phyloP scores from a whole-genome alignment of 2,888 invertebrate species.

The Liodrosophila aerea region DNA sequence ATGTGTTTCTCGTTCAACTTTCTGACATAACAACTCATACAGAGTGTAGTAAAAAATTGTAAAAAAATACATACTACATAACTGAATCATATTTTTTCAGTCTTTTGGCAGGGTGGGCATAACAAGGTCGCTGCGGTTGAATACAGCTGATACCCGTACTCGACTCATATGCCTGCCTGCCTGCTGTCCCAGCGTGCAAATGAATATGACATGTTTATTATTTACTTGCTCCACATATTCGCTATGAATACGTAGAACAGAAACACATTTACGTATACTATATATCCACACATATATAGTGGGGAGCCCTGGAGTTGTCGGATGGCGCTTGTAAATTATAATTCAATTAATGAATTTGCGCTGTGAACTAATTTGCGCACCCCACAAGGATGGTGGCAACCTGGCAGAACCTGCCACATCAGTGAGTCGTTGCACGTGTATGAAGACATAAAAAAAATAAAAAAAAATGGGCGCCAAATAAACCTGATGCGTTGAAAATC shows the following conservation, averaged over 20 bases:
- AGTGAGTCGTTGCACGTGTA: conserved; percentile 25
- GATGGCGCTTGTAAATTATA: conserved; percentile 61
- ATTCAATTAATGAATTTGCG: conserved; percentile 72
- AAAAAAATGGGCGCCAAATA: conserved; percentile 1
- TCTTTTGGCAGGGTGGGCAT: conserved; percentile 19
- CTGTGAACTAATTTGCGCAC: conserved; percentile 61
- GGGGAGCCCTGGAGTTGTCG: conserved; percentile 7
- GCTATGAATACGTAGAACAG: not conserved
- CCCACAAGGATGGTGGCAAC: conserved; percentile 4
- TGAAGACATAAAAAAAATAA: not conserved
- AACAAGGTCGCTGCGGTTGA: conserved; percentile 28
- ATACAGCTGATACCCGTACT: conserved; percentile 14
- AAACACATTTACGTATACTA: no score
- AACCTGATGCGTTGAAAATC: conserved; percentile 59
- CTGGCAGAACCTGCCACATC: conserved; percentile 13
- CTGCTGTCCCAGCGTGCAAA: conserved; percentile 18
- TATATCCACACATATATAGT: no score
- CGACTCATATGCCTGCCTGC: no score
- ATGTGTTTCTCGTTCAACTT: no score
- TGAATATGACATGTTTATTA: conserved; percentile 52
- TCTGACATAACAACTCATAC: no score
- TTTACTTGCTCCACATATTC: conserved; percentile 42
- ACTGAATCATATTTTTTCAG: conserved; percentile 11
- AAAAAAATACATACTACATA: no score
- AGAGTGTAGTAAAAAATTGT: no score